Evolutionary conservation across 2,888 invertebrate genomes (phyloP), one percentile per base, ranked within the genome.

Genomic region (Macropis europaea): DNA sequence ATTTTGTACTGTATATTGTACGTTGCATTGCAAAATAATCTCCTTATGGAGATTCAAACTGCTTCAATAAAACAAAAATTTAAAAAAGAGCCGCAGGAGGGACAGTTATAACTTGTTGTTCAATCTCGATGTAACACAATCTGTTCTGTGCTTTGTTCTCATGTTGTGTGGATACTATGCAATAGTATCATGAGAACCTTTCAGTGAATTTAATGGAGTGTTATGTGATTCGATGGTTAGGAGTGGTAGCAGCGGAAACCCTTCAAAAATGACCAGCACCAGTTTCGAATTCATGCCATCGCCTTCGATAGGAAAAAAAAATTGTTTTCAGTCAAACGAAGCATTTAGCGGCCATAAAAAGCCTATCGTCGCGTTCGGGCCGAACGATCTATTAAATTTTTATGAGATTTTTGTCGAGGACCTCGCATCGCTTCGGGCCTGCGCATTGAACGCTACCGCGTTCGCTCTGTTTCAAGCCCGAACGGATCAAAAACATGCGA

Each of bases 371-470:
- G 67, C 64, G 78, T 78, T 76, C 76, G 73, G 77, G 73, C 71
- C 82, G 82, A 84, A 83, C 76, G 85, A 85, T 87, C 86, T 85
- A 87, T 87, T 87, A 87, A 87, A 86, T 78, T 87, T 87, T 87
- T 86, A 87, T 83, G 82, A 82, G 78, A 70, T 69, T 77, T 80
- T 76, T 75, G 77, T 80, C 74, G 69, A 57, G 59, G 69, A 73
- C 64, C 67, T 53, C n/a, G 40, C 40, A 57, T 17, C 43, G 19
- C 40, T 52, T 56, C 34, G 34, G 57, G 48, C 34, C 32, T 43
- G 50, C 26, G 26, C 60, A 40, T 42, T 24, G 61, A 67, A 61
- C 61, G 61, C 52, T 19, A 13, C 19, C 61, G n/a, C n/a, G 54
- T 59, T 61, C 52, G 19, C 19, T 38, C 30, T 24, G 40, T 57